Conservation (phyloP, 37 sponge, comb jelly and placozoan species). For the Chondrosia reniformis region DNA sequence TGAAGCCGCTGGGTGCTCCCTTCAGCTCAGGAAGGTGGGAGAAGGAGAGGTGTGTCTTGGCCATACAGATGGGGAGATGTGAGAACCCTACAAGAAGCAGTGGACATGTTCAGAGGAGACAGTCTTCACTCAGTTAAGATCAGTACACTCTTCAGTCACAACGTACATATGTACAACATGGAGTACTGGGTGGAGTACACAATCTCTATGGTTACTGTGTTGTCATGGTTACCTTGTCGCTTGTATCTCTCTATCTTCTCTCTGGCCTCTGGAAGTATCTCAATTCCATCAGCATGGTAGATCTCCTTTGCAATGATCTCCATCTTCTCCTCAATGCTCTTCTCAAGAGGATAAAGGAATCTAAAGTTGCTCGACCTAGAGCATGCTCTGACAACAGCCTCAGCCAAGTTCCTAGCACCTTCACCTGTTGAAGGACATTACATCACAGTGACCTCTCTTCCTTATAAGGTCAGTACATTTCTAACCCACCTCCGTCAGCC, state of each 20-base stretch:
- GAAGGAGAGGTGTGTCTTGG: conserved; percentile 97
- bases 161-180: no score
- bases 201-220: no score
- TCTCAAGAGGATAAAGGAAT: conserved; percentile 75
- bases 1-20: conserved; percentile 92
- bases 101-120: no score
- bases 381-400: conserved; percentile 87
- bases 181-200: no score
- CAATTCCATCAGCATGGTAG: conserved; percentile 91
- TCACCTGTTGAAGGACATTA: conserved; percentile 40
- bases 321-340: conserved; percentile 86
- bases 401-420: conserved; percentile 85
- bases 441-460: not conserved
- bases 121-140: no score
- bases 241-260: conserved; percentile 69
- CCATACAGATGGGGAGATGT: conserved; percentile 95
- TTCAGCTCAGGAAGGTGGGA: conserved; percentile 88
- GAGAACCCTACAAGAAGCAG: conserved; percentile 53
- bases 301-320: conserved; percentile 77
- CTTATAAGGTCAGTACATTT: not conserved
- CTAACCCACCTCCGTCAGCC: conserved; percentile 81
- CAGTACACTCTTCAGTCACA: no score
- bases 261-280: conserved; percentile 61
- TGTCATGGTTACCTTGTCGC: conserved; percentile 36
- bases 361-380: conserved; percentile 65